Conservation (phyloP, 2,113 vertebrate genomes). For the Ammodramus savannarum region DNA sequence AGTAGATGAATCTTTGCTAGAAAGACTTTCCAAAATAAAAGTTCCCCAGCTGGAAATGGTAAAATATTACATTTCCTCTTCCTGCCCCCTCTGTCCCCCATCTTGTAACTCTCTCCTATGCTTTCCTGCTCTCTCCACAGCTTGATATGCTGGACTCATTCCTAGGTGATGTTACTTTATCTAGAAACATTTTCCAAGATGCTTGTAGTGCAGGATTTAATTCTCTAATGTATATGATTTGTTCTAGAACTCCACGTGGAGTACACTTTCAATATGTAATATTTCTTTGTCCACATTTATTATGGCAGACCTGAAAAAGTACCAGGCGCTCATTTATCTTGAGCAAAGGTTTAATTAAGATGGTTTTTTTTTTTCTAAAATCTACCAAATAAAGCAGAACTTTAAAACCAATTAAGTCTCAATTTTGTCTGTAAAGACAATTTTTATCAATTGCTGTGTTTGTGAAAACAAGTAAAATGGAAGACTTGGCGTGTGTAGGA, state of each 20-base stretch:
- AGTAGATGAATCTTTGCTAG: not conserved
- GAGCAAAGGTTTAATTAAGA: not conserved
- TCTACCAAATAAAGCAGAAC: not conserved
- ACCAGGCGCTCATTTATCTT: not conserved
- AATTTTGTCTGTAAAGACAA: not conserved
- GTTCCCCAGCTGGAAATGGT: not conserved
- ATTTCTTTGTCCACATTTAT: not conserved
- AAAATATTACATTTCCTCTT: not conserved
- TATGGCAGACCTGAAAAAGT: not conserved
- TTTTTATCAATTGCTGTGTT: not conserved
- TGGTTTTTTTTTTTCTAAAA: not conserved
- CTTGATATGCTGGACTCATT: not conserved
- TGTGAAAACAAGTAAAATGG: not conserved
- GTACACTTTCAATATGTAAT: not conserved
- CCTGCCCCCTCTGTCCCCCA: no score
- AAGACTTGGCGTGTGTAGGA: not conserved
- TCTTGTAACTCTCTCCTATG: not conserved
- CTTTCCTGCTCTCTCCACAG: not conserved
- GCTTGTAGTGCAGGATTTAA: not conserved
- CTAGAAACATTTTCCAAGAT: not conserved
- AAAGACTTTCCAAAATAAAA: not conserved
- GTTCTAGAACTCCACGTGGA: not conserved
- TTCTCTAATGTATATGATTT: not conserved
- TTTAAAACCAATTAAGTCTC: not conserved
- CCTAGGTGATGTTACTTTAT: not conserved